Base-by-base conservation (phyloP, 2,113 vertebrate genomes). In the Dipodomys stephensi region DNA sequence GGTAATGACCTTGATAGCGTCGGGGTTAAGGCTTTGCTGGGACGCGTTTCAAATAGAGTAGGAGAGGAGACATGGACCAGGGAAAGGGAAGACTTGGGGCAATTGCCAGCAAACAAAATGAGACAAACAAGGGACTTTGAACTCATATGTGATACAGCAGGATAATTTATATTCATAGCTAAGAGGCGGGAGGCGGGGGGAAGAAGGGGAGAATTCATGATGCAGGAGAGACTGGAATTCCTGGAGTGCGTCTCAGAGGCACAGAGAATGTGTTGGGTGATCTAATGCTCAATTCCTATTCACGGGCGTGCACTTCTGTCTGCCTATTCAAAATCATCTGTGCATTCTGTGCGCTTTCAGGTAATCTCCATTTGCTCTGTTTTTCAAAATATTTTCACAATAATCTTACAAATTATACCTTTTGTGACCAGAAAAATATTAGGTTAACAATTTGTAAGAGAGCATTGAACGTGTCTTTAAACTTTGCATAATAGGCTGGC, bases 331-430 rank as follows among this genome's bases (percentile, higher is more conserved):
- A 62, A 88, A 79, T 28, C 44, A 86, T 72, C 32, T 85, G 49
- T 78, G 83, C 39, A 88, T 82, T 90, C 32, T 93, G 39, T 30
- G 16, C 28, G 46, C n/a, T 73, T 90, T 87, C 81, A 81, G 5
- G 6, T 64, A 77, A 87, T 64, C 44, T 84, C 25, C 39, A 76
- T 73, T 71, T 82, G 64, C 7, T 71, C 13, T 76, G 6, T 57
- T 83, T 90, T 90, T 87, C 46, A 90, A 83, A 77, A 74, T 89
- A 95, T n/a, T 90, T 92, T 84, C 39, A 86, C 2, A 49, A 71
- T 79, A 68, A 69, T 74, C 91, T 91, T 79, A 60, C 30, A 89
- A 83, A 83, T 91, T 80, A 87, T 49, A 82, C 12, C 88, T 88
- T 92, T 82, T 79, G 71, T 84, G 62, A 79, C 18, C n/a, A 94